These are phyloP conservation scores for Zalophus californianus DNA, from an alignment of 2,797 vertebrate genomes.

Conservation along the genomic window DNA sequence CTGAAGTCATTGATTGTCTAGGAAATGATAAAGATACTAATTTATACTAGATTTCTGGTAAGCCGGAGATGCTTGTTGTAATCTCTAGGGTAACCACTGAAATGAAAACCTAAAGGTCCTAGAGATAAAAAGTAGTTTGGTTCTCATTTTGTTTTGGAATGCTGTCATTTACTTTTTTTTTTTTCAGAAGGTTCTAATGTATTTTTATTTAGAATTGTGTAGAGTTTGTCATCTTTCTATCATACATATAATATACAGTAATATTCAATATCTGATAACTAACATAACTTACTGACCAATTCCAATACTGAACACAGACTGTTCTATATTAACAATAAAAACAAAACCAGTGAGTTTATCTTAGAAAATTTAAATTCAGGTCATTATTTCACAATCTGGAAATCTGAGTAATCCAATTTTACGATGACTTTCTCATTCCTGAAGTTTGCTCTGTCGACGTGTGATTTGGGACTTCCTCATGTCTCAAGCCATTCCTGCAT, in stretches of 20 bases:
- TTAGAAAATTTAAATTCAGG: slow-evolving; percentile 58
- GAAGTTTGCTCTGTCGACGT: slow-evolving; percentile 93
- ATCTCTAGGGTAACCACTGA: not conserved
- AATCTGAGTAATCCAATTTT: slow-evolving; percentile 90
- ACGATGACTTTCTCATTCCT: slow-evolving; percentile 91
- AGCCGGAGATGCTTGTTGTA: not conserved
- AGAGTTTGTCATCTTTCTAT: slow-evolving; percentile 26
- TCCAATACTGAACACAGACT: slow-evolving; percentile 66
- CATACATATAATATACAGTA: slow-evolving; percentile 49
- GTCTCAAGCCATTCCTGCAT: slow-evolving; percentile 95
- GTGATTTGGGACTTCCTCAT: slow-evolving; percentile 94
- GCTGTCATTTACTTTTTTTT: not conserved
- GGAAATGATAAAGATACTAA: not conserved
- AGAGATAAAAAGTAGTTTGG: not conserved
- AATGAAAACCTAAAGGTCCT: not conserved
- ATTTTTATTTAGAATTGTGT: slow-evolving; percentile 79
- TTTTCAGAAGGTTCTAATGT: too few relatives aligned
- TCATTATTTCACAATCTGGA: slow-evolving; percentile 90
- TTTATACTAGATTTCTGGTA: not conserved
- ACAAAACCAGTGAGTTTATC: slow-evolving; percentile 54
- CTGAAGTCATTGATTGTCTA: not conserved
- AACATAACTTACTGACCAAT: slow-evolving; percentile 76
- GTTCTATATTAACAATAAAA: slow-evolving; percentile 53
- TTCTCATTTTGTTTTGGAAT: slow-evolving; percentile 32
- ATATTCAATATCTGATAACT: slow-evolving; percentile 52